Evolutionary conservation across 2,888 invertebrate species (phyloP).

Genomic region (Oligia strigilis): DNA sequence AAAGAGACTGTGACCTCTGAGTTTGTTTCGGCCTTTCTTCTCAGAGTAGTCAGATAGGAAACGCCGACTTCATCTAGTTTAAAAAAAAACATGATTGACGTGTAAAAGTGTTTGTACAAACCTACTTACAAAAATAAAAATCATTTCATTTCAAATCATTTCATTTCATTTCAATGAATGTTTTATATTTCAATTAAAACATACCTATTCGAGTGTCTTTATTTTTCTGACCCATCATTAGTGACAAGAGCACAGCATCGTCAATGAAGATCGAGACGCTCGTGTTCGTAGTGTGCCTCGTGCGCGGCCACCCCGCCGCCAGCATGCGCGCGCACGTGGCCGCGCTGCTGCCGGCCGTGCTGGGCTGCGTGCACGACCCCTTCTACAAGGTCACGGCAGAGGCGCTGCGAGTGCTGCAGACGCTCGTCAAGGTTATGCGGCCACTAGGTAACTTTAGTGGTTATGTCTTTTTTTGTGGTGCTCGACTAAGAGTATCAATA

Average conservation of each 20-base stretch:
- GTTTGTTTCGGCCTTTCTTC: too few species aligned
- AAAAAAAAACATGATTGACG: too few species aligned
- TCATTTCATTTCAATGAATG: too few species aligned
- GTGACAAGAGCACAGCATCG: conserved; percentile 97
- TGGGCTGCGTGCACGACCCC: conserved; percentile 97
- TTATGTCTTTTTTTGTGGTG: not conserved
- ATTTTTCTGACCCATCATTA: conserved; percentile 45
- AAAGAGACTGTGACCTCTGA: too few species aligned
- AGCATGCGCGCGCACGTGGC: conserved; percentile 95
- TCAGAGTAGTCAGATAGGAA: too few species aligned
- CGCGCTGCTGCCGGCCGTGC: conserved; percentile 95
- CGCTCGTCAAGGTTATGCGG: conserved; percentile 97
- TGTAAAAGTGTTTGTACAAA: too few species aligned
- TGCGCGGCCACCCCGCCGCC: conserved; percentile 94
- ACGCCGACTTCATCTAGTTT: too few species aligned
- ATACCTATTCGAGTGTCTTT: not conserved
- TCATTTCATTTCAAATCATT: too few species aligned
- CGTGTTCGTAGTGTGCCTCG: conserved; percentile 96
- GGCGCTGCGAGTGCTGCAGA: conserved; percentile 97
- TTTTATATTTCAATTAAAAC: not conserved
- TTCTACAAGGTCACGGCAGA: conserved; percentile 99
- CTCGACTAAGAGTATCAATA: not conserved
- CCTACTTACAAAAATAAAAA: too few species aligned
- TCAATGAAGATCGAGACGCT: conserved; percentile 99
- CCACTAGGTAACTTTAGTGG: conserved; percentile 91